A percentile compares a stretch with the other conserved stretches of the same genome.
Evolutionary conservation across 2,113 vertebrate genomes (phyloP).

Genomic region (Micronycteris hirsuta): DNA sequence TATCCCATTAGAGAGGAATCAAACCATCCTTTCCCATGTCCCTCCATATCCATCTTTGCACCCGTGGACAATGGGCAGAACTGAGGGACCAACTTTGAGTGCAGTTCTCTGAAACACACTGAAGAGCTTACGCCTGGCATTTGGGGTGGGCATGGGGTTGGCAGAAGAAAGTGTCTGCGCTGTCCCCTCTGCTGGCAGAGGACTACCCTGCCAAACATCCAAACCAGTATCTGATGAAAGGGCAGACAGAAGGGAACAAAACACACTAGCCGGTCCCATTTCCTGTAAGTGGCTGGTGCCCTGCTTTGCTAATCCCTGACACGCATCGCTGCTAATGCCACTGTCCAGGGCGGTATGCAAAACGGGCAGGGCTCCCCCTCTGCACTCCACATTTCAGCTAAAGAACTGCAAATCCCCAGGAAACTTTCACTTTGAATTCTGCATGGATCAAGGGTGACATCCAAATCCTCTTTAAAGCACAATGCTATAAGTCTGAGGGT

Average conservation of each 20-base stretch:
- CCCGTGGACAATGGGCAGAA: background rate
- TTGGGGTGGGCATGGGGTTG: background rate
- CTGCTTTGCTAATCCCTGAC: slow-evolving; percentile 18
- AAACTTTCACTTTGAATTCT: slow-evolving; percentile 66
- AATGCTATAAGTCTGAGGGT: slow-evolving; percentile 40
- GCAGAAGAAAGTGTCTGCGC: background rate
- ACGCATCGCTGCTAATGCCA: slow-evolving; percentile 39
- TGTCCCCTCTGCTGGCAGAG: background rate
- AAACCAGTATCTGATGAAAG: background rate
- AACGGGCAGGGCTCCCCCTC: background rate
- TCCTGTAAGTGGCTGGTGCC: background rate
- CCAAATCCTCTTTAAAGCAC: slow-evolving; percentile 66
- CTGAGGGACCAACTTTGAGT: background rate
- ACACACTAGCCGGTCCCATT: background rate
- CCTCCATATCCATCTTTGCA: background rate
- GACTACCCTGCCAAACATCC: background rate
- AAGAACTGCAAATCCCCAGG: slow-evolving; percentile 66
- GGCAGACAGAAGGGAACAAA: slow-evolving; percentile 12
- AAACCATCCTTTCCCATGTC: background rate
- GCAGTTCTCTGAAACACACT: background rate
- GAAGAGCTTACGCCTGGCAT: background rate
- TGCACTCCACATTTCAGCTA: slow-evolving; percentile 61
- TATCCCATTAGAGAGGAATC: background rate
- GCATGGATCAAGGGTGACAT: slow-evolving; percentile 55
- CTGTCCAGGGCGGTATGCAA: slow-evolving; percentile 23